These are phyloP conservation scores for Eublepharis macularius DNA, from an alignment of 2,113 vertebrate genomes.

Conservation along the genomic window DNA sequence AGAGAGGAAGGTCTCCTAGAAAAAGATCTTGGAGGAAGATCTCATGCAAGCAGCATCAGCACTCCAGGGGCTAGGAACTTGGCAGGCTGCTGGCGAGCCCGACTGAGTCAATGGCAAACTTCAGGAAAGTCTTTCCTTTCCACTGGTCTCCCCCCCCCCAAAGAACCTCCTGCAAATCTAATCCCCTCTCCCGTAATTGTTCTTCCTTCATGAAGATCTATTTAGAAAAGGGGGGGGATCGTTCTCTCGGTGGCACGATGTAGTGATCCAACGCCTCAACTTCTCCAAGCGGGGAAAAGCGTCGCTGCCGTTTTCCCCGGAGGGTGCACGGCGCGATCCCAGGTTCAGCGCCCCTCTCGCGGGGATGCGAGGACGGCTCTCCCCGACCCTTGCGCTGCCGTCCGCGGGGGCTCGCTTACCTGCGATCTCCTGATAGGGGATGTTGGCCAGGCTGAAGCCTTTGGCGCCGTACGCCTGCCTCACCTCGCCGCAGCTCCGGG, in stretches of 20 bases:
- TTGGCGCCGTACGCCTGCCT: slow-evolving; percentile 83
- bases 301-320: slow-evolving; percentile 7
- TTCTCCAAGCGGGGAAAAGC: slow-evolving; percentile 5
- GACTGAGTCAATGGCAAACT: background rate
- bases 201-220: background rate
- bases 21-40: too few relatives aligned
- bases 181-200: background rate
- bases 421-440: slow-evolving; percentile 90
- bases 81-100: background rate
- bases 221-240: background rate
- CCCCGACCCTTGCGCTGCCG: too few relatives aligned
- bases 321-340: background rate
- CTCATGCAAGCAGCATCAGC: background rate
- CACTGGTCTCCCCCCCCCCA: background rate
- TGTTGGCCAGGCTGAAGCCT: slow-evolving; percentile 87
- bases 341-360: background rate
- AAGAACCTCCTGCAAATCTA: background rate
- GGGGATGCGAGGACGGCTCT: background rate
- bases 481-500: slow-evolving; percentile 89
- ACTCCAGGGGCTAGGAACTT: background rate
- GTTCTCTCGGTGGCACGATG: too few relatives aligned
- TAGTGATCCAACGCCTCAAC: too few relatives aligned
- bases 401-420: too few relatives aligned
- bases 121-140: background rate
- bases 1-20: too few relatives aligned